phyloP scores from a whole-genome alignment of 2,113 vertebrate genomes.

The Platichthys flesus region DNA sequence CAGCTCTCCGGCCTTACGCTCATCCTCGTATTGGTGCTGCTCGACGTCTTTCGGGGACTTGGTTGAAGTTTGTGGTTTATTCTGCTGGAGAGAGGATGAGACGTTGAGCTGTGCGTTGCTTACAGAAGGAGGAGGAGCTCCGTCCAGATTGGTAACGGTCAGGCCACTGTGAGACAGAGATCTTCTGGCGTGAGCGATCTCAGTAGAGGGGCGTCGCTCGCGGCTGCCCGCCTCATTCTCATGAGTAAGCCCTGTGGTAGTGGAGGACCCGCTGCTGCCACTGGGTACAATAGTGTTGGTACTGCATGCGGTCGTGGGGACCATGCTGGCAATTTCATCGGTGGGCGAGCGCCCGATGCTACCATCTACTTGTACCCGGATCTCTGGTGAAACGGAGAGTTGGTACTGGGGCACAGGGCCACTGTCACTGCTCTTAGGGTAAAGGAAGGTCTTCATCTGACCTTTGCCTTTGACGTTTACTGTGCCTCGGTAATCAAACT shows the following conservation, averaged over 20 bases:
- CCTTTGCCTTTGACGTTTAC: conserved; percentile 99
- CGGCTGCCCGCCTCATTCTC: conserved; percentile 42
- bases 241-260: conserved; percentile 81
- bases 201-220: conserved; percentile 47
- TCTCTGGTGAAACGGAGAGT: conserved; percentile 95
- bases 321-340: conserved; percentile 92
- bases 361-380: conserved; percentile 96
- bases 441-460: conserved; percentile 99
- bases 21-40: conserved; percentile 42
- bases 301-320: conserved; percentile 74
- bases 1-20: conserved; percentile 81
- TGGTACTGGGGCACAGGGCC: conserved; percentile 93
- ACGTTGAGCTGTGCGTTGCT: conserved; percentile 40
- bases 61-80: neutral
- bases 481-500: conserved; percentile 97
- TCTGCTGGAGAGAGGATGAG: conserved; percentile 39
- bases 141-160: conserved; percentile 53
- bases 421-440: conserved; percentile 90
- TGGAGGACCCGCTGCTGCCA: conserved; percentile 51
- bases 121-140: conserved; percentile 22
- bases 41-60: conserved; percentile 25
- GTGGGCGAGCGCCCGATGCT: conserved; percentile 98
- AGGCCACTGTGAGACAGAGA: conserved; percentile 69
- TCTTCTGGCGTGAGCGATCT: conserved; percentile 44
- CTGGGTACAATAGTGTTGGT: conserved; percentile 46